Evolutionary conservation across 1,140 invertebrate species (phyloP), one percentile per base, ranked within the genome.

Genomic region (Drosophila serrata): DNA sequence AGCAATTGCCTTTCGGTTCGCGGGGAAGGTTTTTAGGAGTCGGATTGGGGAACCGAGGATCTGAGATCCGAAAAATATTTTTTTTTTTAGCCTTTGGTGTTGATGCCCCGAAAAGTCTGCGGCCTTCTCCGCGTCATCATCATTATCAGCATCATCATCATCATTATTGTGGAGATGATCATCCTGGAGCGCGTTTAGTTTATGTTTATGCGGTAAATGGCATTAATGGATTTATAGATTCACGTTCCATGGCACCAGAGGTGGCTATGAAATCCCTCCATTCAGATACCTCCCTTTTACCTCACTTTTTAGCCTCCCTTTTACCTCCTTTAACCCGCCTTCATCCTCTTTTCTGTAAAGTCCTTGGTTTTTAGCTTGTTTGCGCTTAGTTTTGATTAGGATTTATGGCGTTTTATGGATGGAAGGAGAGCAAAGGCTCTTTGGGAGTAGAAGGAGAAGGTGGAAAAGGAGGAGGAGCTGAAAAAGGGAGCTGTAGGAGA

Each of bases 171-270:
- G 13, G 3, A 31, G n/a, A 68, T 65, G 39, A 43, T 65, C 40
- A 75, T 76, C 39, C 59, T 68, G 70, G 51, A 61, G 67, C 67
- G 77, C 72, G 64, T 75, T 80, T 88, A 85, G 60, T 90, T 90
- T 85, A 90, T 90, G 86, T 79, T 90, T 90, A 90, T 90, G 86
- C 86, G 70, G 86, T 90, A 79, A 88, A 86, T 90, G 86, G 81
- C 85, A 90, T 90, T 88, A 90, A 90, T 90, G 81, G 85, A 88
- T 88, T 88, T 88, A 90, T 81, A 88, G 85, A 90, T 75, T 78
- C 80, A 84, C 72, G 75, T 69, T 78, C 53, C 76, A 24, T 74
- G 67, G 75, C 61, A 75, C 48, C 24, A 33, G 33, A 45, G 62
- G 62, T 69, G 46, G 40, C 37, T 60, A n/a, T 35, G 33, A 15